phyloP scores from a whole-genome alignment of 2,888 invertebrate genomes.

The Polietes domitor region DNA sequence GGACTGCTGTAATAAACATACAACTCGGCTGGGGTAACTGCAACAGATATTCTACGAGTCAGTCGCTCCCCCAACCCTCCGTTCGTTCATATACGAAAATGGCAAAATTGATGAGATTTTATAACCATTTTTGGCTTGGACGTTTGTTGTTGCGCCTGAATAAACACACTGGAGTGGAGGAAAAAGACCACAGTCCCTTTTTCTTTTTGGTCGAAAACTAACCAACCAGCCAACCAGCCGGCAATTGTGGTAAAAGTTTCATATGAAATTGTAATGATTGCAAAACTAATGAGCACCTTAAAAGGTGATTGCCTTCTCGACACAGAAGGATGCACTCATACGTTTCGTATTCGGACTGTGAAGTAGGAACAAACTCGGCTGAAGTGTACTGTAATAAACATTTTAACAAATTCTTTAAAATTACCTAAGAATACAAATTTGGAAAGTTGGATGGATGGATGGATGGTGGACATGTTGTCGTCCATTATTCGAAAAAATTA shows the following conservation, averaged over 20 bases:
- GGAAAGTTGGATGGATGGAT: slow-evolving; percentile 4
- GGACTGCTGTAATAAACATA: not conserved
- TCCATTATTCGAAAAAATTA: not conserved
- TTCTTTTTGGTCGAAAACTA: not conserved
- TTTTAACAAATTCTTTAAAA: slow-evolving; percentile 76
- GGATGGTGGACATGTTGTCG: too few relatives aligned
- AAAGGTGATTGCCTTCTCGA: slow-evolving; percentile 55
- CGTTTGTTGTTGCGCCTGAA: not conserved
- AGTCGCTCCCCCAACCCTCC: not conserved
- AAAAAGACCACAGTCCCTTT: slow-evolving; percentile 46
- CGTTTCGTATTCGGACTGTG: too few relatives aligned
- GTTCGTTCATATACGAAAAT: slow-evolving; percentile 69
- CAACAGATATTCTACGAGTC: slow-evolving; percentile 21
- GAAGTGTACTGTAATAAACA: slow-evolving; percentile 70
- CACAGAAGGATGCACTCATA: slow-evolving; percentile 4
- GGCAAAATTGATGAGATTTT: slow-evolving; percentile 78
- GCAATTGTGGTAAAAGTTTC: slow-evolving; percentile 52
- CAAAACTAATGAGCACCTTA: slow-evolving; percentile 70
- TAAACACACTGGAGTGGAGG: not conserved
- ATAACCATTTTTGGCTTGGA: slow-evolving; percentile 75
- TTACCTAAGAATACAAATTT: slow-evolving; percentile 56
- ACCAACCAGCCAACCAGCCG: too few relatives aligned
- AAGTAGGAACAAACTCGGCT: slow-evolving; percentile 47
- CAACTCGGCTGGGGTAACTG: not conserved
- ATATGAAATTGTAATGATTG: slow-evolving; percentile 39